Base-by-base conservation (phyloP, 92 coral and sea anemone genomes). In the Epizoanthus rinbou region DNA sequence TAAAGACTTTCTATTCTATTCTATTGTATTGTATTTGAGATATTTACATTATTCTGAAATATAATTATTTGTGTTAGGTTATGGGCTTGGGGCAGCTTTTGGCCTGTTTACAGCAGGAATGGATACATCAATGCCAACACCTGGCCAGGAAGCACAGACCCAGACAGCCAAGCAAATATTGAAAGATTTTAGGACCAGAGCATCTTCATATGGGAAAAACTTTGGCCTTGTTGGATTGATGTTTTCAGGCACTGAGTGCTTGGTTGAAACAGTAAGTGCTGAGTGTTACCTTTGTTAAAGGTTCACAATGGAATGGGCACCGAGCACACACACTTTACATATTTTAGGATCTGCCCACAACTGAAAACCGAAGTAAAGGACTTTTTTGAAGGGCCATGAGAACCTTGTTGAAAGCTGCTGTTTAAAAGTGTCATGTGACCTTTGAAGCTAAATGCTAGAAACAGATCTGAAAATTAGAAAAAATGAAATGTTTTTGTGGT, bases 171-270 rank as follows among this genome's bases (percentile, higher is more conserved):
- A 91, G 53, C 98, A 97, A 68, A 91, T 92, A 19, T 74, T 97
- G 9, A 86, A 91, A 57, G 99, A 97, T 84, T 94, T 97, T 93
- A 91, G 88, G 63, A 75, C 93, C 31, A 88, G 99, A 72, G 95
- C 99, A 13, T 87, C 91, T 3, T 97, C 99, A 8, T 97, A 97
- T 92, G 99, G 99, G 64, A 97, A 97, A 87, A 97, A 97, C 85
- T 97, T 97, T 94, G 99, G 97, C 22, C 90, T 97, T 47, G 98
- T 97, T 75, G 99, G 99, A 33, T 83, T 94, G 10, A 97, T 97
- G 99, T 97, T 97, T 86, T 97, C 99, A 25, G 99, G 99, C 56
- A 97, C 99, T 7, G 99, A 97, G 86, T 97, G 99, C 83, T 81
- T 90, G 25, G 99, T 97, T 5, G 99, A 97, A 86, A 91, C 98